Conservation (phyloP, 2,888 invertebrate species). For the Drosophila kanekoi region DNA sequence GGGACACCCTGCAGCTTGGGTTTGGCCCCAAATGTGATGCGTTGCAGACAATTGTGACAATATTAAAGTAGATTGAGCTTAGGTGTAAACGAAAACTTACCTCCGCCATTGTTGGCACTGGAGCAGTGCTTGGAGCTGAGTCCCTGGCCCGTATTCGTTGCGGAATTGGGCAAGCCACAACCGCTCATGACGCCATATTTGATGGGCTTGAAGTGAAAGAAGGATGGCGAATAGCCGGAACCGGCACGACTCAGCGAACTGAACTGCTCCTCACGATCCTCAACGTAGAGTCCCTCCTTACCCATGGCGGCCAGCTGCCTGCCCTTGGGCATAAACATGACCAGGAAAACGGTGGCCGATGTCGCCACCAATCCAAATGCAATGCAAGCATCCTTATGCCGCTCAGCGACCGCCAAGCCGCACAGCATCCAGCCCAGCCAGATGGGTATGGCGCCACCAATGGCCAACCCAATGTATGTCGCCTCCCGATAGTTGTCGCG, state of each 20-base stretch:
- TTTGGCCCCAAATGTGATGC: conserved; percentile 36
- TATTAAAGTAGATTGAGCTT: conserved; percentile 6
- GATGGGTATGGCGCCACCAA: conserved; percentile 94
- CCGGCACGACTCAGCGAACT: conserved; percentile 92
- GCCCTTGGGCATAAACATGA: conserved; percentile 98
- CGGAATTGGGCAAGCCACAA: conserved; percentile 85
- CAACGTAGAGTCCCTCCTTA: conserved; percentile 93
- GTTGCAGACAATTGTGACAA: conserved; percentile 55
- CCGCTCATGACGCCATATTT: conserved; percentile 90
- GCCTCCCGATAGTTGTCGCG: conserved; percentile 97
- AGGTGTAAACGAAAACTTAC: conserved; percentile 60
- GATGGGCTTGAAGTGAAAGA: conserved; percentile 96
- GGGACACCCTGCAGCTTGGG: conserved; percentile 41
- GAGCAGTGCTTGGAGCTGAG: conserved; percentile 86
- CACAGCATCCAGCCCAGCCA: conserved; percentile 94
- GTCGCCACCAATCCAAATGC: conserved; percentile 95
- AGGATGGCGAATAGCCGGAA: conserved; percentile 95
- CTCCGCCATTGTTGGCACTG: conserved; percentile 83
- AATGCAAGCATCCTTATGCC: conserved; percentile 94
- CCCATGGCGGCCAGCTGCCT: conserved; percentile 96
- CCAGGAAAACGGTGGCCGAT: conserved; percentile 93
- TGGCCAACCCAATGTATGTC: conserved; percentile 95
- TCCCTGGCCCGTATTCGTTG: conserved; percentile 84
- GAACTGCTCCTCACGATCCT: conserved; percentile 93
- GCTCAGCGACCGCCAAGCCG: conserved; percentile 91